Evolutionary conservation across 2,797 vertebrate genomes (phyloP).

Genomic region (Paedocypris micromegethes): DNA sequence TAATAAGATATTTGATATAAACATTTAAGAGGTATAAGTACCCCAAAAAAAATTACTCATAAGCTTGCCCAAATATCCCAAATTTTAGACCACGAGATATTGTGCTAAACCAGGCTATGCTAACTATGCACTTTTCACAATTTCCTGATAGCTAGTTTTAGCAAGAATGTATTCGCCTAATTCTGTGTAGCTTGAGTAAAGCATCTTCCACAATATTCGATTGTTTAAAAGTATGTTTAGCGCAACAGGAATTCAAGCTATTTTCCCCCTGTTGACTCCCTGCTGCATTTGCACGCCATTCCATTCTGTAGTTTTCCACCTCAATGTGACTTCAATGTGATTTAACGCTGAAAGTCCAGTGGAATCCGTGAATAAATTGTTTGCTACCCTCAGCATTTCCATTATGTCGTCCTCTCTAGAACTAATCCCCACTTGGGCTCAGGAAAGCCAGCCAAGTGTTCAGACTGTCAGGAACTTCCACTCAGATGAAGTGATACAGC

Average conservation of each 20-base stretch:
- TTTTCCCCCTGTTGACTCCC: slow-evolving; percentile 52
- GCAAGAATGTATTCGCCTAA: slow-evolving; percentile 5
- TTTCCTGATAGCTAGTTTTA: slow-evolving; percentile 20
- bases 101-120: slow-evolving; percentile 4
- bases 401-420: slow-evolving; percentile 13
- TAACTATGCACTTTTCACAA: slow-evolving; percentile 20
- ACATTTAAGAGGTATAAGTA: too few species aligned
- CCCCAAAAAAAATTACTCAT: not conserved
- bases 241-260: slow-evolving; percentile 50
- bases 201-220: slow-evolving; percentile 45
- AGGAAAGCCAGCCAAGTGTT: slow-evolving; percentile 31
- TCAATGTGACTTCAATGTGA: slow-evolving; percentile 48
- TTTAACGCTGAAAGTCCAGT: slow-evolving; percentile 39
- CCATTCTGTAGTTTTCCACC: slow-evolving; percentile 56
- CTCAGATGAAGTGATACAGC: slow-evolving; percentile 54
- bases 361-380: slow-evolving; percentile 45
- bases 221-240: slow-evolving; percentile 49
- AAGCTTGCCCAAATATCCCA: not conserved
- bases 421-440: slow-evolving; percentile 41
- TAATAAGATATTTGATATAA: too few species aligned
- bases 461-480: slow-evolving; percentile 33
- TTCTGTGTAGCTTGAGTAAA: slow-evolving; percentile 22
- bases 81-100: slow-evolving; percentile 1
- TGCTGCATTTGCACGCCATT: slow-evolving; percentile 51
- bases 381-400: slow-evolving; percentile 33